Evolutionary conservation across 2,797 vertebrate species (phyloP), one percentile per base, ranked within the genome.

Genomic region (Coilia nasus): DNA sequence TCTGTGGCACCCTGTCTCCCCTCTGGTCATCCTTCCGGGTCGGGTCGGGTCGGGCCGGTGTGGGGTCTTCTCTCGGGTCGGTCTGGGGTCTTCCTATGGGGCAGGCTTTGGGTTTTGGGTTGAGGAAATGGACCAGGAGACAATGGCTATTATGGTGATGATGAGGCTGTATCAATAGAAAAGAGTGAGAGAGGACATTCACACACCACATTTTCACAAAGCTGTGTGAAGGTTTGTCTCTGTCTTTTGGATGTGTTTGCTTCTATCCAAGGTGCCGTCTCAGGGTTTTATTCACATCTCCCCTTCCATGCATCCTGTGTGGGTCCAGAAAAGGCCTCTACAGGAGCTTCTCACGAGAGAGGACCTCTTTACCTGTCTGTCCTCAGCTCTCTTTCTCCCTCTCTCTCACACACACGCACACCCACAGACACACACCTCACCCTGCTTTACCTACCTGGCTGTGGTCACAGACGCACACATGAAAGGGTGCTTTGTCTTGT

Each of bases 1-100:
- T 62, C 60, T 41, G 75, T 84, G 83, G 54, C 56, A 25, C 59
- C 71, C 5, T 47, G 78, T 3, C 62, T 75, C 47, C 23, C 59
- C 59, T 35, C 31, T 11, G 23, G 2, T 57, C 6, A 12, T 28
- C 31, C 9, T 81, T 17, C 57, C 12, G 14, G 67, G 28, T 75
- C 64, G 17, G 35, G 50, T 14, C 9, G 50, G 35, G 50, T 7
- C 14, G 7, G 41, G 54, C 60, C 14, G 35, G n/a, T 81, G 19
- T 47, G 35, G 59, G 35, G 10, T 82, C 56, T 28, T 83, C 25
- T 71, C 59, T 82, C n/a, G 46, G 57, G 28, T 7, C 17, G 1
- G 50, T 54, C 9, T 54, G 50, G 50, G 50, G 50, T 54, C 50
- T 54, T 14, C 14, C 50, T 54, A 9, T 54, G 2, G 7, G 9